Evolutionary conservation across 2,888 invertebrate genomes (phyloP).

Genomic region (Euplexia lucipara): DNA sequence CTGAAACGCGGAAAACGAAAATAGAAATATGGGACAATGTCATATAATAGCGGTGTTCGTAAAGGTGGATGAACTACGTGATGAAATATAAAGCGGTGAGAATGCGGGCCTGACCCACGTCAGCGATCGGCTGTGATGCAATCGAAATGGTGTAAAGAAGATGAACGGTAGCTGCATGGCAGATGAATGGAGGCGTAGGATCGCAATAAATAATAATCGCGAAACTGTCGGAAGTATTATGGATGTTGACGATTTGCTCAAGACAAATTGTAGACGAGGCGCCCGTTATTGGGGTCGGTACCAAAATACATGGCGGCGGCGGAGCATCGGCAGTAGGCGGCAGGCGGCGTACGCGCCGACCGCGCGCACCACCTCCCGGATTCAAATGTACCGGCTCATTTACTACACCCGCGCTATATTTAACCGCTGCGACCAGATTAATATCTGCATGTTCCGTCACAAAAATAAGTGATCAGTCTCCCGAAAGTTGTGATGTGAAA

Average conservation of each 20-base stretch:
- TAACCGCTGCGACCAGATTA: conserved; percentile 88
- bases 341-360: conserved; percentile 88
- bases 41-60: conserved; percentile 50
- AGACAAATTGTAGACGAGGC: conserved; percentile 89
- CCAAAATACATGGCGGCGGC: conserved; percentile 88
- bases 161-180: conserved; percentile 37
- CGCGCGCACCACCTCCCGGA: conserved; percentile 83
- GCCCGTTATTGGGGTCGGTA: conserved; percentile 89
- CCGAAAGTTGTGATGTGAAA: conserved; percentile 81
- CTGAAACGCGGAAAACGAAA: conserved; percentile 55
- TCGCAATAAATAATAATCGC: conserved; percentile 76
- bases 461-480: conserved; percentile 82
- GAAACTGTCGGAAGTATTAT: conserved; percentile 82
- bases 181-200: conserved; percentile 66
- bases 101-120: conserved; percentile 25
- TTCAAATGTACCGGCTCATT: conserved; percentile 84
- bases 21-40: conserved; percentile 63
- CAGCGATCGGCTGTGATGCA: conserved; percentile 41
- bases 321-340: conserved; percentile 87
- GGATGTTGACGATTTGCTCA: conserved; percentile 84
- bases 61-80: conserved; percentile 61
- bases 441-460: conserved; percentile 86
- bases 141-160: conserved; percentile 37
- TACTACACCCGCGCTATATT: conserved; percentile 85
- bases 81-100: conserved; percentile 38